phyloP scores from a whole-genome alignment of 2,888 invertebrate genomes.

The Hybos culiciformis region DNA sequence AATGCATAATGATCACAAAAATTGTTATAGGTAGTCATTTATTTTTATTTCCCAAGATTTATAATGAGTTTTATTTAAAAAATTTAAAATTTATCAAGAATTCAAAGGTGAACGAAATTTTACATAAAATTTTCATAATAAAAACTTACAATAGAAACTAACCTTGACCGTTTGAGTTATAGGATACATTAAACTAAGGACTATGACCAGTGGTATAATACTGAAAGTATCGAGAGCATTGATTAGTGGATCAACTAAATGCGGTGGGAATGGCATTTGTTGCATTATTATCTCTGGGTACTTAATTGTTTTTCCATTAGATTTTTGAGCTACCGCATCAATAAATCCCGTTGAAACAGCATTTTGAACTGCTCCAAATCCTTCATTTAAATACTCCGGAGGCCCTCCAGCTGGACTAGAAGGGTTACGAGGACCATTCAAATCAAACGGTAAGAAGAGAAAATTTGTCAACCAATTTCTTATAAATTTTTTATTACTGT shows the following conservation, averaged over 20 bases:
- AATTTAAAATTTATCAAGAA: not conserved
- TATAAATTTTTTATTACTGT: slow-evolving; percentile 15
- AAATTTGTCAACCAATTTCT: not conserved
- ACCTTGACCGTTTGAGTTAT: slow-evolving; percentile 56
- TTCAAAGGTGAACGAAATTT: not conserved
- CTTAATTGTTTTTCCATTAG: not conserved
- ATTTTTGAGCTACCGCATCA: not conserved
- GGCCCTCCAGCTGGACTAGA: slow-evolving; percentile 47
- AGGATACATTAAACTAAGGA: slow-evolving; percentile 65
- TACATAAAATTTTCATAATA: not conserved
- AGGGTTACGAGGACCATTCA: slow-evolving; percentile 39
- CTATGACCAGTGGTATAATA: slow-evolving; percentile 56
- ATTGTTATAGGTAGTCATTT: not conserved
- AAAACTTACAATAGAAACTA: not conserved
- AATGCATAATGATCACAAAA: not conserved
- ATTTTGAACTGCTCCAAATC: slow-evolving; percentile 52
- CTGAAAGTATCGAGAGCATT: slow-evolving; percentile 44
- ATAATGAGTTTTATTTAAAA: not conserved
- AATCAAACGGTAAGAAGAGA: slow-evolving; percentile 24
- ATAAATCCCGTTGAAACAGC: slow-evolving; percentile 38
- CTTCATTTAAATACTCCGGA: slow-evolving; percentile 44
- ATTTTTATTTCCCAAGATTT: not conserved
- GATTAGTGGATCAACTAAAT: slow-evolving; percentile 48
- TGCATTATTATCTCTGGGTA: slow-evolving; percentile 19
- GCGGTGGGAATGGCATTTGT: slow-evolving; percentile 56